Base-by-base conservation (phyloP, 2,113 vertebrate genomes). In the Myotis lucifugus region DNA sequence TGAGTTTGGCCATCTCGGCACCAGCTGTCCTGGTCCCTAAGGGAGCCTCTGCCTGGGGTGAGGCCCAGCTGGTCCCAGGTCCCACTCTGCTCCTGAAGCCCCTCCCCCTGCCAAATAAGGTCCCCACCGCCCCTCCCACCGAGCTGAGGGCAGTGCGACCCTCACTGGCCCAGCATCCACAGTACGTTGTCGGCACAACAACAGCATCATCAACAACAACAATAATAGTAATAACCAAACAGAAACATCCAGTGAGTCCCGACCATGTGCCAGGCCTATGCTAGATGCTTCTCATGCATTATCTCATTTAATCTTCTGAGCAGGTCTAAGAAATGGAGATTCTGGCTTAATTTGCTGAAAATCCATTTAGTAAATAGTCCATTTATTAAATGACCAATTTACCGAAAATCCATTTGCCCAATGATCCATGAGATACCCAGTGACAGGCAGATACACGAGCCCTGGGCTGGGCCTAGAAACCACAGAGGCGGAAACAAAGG, bases 281-380 rank as follows among this genome's bases (percentile, higher is more conserved):
- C 23, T 89, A 72, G 46, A 27, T 64, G 32, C 32, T 70, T 64
- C 34, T 37, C 37, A 2, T 29, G 7, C 34, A 19, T 93, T 85
- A 85, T 88, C 90, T 95, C 70, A 78, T 77, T 91, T 85, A 88
- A 85, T 77, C 73, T 82, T 81, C 72, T n/a, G n/a, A 82, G 29
- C n/a, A 91, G 72, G 46, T 86, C 37, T 52, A 74, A 52, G 78
- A 82, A 85, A 64, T 34, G 76, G 74, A 69, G 93, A 74, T 67
- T 87, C 92, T 77, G 64, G 27, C 46, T 74, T 88, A 73, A 95
- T 94, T 85, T 92, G 40, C 74, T 77, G 54, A 83, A 96, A 89
- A 95, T 69, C 73, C 79, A 89, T 82, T 95, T 93, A 76, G 87
- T 78, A 95, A 95, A 85, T 48, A 95, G 70, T 48, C 59, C 85